Evolutionary conservation across 2,113 vertebrate species (phyloP).

Genomic region (Parus major): DNA sequence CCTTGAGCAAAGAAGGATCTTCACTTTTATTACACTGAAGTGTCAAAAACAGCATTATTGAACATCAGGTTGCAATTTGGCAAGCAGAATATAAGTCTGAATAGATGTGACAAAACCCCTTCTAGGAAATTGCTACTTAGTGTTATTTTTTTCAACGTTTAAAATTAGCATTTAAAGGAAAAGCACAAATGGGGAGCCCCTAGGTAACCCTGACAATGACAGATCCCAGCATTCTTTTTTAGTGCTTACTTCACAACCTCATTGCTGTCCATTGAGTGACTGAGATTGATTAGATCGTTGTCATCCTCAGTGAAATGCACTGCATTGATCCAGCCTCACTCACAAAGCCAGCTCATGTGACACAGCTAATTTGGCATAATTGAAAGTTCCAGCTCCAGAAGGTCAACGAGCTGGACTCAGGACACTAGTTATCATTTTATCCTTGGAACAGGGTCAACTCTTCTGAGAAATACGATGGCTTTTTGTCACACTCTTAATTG

Average conservation of each 20-base stretch:
- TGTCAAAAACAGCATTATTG: slow-evolving; percentile 56
- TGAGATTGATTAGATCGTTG: slow-evolving; percentile 19
- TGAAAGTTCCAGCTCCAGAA: slow-evolving; percentile 37
- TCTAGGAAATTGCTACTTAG: slow-evolving; percentile 42
- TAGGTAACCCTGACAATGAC: slow-evolving; percentile 14
- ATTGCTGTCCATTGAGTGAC: neutral
- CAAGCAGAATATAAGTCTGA: slow-evolving; percentile 34
- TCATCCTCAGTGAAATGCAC: neutral
- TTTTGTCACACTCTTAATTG: slow-evolving; percentile 18
- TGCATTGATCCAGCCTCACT: slow-evolving; percentile 1
- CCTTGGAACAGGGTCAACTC: neutral
- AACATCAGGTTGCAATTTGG: slow-evolving; percentile 56
- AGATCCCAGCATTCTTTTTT: neutral
- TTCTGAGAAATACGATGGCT: neutral
- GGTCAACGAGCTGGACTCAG: neutral
- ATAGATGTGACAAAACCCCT: slow-evolving; percentile 57
- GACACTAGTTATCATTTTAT: slow-evolving; percentile 13
- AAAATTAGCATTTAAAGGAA: slow-evolving; percentile 60
- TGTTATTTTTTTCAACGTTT: slow-evolving; percentile 44
- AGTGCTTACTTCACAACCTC: neutral
- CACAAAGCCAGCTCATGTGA: neutral
- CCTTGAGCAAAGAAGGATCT: slow-evolving; percentile 58
- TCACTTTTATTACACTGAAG: slow-evolving; percentile 49
- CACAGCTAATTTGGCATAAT: slow-evolving; percentile 17
- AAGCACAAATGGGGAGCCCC: neutral